phyloP scores from a whole-genome alignment of 2,113 vertebrate species.

The Capra hircus region DNA sequence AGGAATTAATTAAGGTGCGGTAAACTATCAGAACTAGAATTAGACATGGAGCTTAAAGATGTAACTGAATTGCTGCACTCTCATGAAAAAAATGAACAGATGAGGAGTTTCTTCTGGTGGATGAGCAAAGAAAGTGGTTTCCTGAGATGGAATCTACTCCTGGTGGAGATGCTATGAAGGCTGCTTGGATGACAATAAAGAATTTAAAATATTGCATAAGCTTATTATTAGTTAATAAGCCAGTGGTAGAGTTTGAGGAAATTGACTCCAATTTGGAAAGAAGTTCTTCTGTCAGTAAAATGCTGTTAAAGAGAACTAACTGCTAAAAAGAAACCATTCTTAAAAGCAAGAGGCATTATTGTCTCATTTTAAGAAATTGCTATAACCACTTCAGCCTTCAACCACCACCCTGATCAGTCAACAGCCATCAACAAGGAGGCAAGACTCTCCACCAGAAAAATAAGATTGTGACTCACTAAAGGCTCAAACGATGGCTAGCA shows the following conservation, averaged over 20 bases:
- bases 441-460: background rate
- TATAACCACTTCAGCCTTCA: background rate
- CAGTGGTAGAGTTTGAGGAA: background rate
- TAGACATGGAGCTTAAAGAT: background rate
- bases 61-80: background rate
- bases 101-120: background rate
- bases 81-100: background rate
- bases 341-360: background rate
- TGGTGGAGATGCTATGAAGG: background rate
- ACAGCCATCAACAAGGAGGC: background rate
- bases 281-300: background rate
- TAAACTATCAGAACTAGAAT: background rate
- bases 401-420: background rate
- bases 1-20: background rate
- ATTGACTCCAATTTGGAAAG: background rate
- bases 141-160: background rate
- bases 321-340: background rate
- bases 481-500: fast-evolving
- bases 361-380: background rate
- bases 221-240: background rate
- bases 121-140: background rate
- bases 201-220: background rate
- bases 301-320: background rate
- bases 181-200: background rate
- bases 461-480: background rate